A percentile compares a stretch with the other conserved stretches of the same genome.
Conservation (phyloP, 2,888 invertebrate genomes). For the Eupeodes luniger region DNA sequence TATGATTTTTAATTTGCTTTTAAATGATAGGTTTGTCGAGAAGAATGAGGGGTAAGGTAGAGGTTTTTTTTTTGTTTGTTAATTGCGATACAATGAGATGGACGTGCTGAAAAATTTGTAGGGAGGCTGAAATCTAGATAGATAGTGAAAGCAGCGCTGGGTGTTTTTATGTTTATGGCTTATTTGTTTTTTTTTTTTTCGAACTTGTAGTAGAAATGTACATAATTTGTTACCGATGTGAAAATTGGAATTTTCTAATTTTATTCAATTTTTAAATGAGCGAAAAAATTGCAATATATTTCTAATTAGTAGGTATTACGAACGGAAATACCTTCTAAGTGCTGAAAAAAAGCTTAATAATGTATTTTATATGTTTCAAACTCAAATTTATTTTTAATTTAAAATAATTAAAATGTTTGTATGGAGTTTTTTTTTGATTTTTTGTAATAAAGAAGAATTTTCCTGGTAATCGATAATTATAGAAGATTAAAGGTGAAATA, state of each 20-base stretch:
- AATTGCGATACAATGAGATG: conserved; percentile 26
- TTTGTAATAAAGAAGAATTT: too few species aligned
- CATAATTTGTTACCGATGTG: background rate
- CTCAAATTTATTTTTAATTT: too few species aligned
- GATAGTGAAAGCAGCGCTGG: conserved; percentile 5
- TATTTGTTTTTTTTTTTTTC: conserved; percentile 3
- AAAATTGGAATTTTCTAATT: conserved; percentile 2
- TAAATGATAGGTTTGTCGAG: conserved; percentile 14
- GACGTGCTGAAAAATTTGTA: conserved; percentile 17
- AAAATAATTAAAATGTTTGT: too few species aligned
- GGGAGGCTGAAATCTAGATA: too few species aligned
- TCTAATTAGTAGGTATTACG: too few species aligned
- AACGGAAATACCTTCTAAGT: too few species aligned
- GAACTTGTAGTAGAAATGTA: background rate
- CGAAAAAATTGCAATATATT: too few species aligned
- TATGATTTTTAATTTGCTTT: conserved; percentile 36
- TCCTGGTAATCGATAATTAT: too few species aligned
- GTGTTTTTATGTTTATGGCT: conserved; percentile 9
- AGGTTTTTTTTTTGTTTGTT: background rate
- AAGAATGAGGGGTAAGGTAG: background rate
- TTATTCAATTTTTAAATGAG: background rate
- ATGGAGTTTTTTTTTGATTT: too few species aligned
- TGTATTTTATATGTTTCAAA: too few species aligned
- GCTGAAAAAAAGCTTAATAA: too few species aligned
- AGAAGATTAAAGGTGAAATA: too few species aligned